These are phyloP conservation scores for Zaprionus camerounensis DNA, from an alignment of 1,140 invertebrate species.

Conservation along the genomic window DNA sequence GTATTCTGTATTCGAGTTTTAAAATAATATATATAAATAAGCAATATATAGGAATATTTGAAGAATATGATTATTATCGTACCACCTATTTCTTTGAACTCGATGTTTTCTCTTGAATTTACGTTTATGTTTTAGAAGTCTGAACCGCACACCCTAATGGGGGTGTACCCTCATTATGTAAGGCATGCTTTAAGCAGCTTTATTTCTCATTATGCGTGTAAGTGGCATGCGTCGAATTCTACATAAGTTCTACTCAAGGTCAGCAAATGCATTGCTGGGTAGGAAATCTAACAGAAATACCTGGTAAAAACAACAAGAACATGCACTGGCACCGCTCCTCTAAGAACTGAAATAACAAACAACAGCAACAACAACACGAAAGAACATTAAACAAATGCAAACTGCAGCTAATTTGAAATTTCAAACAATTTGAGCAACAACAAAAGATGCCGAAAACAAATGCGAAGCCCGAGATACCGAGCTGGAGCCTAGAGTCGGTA, in stretches of 20 bases:
- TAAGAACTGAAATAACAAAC: slow-evolving; percentile 38
- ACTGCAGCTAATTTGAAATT: slow-evolving; percentile 81
- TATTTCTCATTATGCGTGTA: not conserved
- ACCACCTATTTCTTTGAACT: not conserved
- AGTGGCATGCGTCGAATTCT: not conserved
- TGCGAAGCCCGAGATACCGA: slow-evolving; percentile 41
- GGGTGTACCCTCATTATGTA: not conserved
- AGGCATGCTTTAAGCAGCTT: not conserved
- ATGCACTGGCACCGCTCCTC: slow-evolving; percentile 59
- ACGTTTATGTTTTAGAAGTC: not conserved
- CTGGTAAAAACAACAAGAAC: slow-evolving; percentile 39
- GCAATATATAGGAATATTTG: no score
- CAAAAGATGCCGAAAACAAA: slow-evolving; percentile 77
- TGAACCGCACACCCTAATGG: not conserved
- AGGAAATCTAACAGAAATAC: slow-evolving; percentile 8
- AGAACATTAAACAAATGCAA: slow-evolving; percentile 63
- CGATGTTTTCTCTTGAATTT: not conserved
- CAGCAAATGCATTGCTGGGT: not conserved
- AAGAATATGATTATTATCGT: no score
- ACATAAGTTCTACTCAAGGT: not conserved
- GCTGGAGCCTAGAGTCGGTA: not conserved
- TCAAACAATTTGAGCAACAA: slow-evolving; percentile 70
- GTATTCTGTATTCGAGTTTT: no score
- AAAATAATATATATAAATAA: no score
- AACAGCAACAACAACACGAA: slow-evolving; percentile 25